Evolutionary conservation across 2,797 vertebrate genomes (phyloP).

Genomic region (Apogon hyalosoma): DNA sequence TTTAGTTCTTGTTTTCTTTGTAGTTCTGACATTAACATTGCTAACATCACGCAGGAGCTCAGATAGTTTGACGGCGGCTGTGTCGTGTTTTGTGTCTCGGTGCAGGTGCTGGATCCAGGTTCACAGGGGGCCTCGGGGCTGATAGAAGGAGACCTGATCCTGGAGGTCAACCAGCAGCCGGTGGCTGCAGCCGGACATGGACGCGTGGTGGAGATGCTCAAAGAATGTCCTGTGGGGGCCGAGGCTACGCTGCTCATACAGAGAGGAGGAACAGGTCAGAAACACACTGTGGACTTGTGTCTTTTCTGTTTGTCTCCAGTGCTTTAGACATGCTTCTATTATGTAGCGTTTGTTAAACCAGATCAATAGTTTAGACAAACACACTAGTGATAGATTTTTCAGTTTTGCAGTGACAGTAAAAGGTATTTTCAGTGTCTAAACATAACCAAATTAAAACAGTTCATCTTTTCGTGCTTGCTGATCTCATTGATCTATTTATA

Average conservation of each 20-base stretch:
- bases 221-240: slow-evolving; percentile 95
- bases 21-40: too few relatives aligned
- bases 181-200: slow-evolving; percentile 96
- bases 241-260: slow-evolving; percentile 97
- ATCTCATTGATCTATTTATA: slow-evolving; percentile 19
- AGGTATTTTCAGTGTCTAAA: not conserved
- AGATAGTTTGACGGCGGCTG: not conserved
- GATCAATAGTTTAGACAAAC: not conserved
- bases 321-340: not conserved
- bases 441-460: slow-evolving; percentile 3
- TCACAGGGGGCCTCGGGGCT: slow-evolving; percentile 93
- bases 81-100: slow-evolving; percentile 7
- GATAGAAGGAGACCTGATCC: slow-evolving; percentile 97
- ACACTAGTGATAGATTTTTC: not conserved
- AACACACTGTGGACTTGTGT: slow-evolving; percentile 20
- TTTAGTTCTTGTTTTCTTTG: too few relatives aligned
- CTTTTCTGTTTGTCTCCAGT: not conserved
- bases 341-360: not conserved
- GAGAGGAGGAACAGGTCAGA: slow-evolving; percentile 90
- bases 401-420: not conserved
- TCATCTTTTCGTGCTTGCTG: not conserved
- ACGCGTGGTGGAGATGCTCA: slow-evolving; percentile 98
- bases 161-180: slow-evolving; percentile 99
- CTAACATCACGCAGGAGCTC: not conserved
- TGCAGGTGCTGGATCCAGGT: slow-evolving; percentile 91